Evolutionary conservation across 1,140 invertebrate genomes (phyloP), one percentile per base, ranked within the genome.

Genomic region (Oryctes rhinoceros): DNA sequence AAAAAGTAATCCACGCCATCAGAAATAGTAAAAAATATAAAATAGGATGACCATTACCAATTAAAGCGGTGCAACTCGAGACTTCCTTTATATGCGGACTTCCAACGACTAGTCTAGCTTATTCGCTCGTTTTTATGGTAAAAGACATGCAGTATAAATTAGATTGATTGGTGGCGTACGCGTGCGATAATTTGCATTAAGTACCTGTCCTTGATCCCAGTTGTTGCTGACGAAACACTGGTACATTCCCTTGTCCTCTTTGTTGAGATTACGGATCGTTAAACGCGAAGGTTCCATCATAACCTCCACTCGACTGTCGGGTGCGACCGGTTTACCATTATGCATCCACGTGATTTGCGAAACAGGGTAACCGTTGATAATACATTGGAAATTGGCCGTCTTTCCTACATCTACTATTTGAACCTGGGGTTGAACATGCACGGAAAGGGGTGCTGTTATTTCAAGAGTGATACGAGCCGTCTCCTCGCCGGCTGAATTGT

Each of bases 151-250:
- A 30, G 24, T 30, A 30, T 30, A 30, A 30, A 30, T 30, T 30
- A 30, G 24, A 30, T 30, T 30, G 24, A 30, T 2, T 30, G 24
- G 0, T 30, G 24, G 24, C 24, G 24, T 30, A 30, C 24, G 24
- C 2, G 2, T 30, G 24, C 24, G 5, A 10, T 44, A 44, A 44
- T 44, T 44, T 44, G 5, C 39, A 44, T 44, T 5, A 44, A 7
- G 1, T 59, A 59, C 53, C 53, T 96, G 94, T 24, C 93, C 94
- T 89, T 96, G 95, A 85, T 96, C 94, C 87, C 93, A 94, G 80
- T 96, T 94, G 83, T 96, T 96, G 82, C 91, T 93, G 3, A 94
- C 95, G 81, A 96, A 94, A 87, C 97, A 98, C 83, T 97, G 96
- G 88, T 97, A 98, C 91, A 96, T 94, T 4, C 96, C 96, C 80